Evolutionary conservation across 2,113 vertebrate genomes (phyloP).

Genomic region (Cynoglossus semilaevis): DNA sequence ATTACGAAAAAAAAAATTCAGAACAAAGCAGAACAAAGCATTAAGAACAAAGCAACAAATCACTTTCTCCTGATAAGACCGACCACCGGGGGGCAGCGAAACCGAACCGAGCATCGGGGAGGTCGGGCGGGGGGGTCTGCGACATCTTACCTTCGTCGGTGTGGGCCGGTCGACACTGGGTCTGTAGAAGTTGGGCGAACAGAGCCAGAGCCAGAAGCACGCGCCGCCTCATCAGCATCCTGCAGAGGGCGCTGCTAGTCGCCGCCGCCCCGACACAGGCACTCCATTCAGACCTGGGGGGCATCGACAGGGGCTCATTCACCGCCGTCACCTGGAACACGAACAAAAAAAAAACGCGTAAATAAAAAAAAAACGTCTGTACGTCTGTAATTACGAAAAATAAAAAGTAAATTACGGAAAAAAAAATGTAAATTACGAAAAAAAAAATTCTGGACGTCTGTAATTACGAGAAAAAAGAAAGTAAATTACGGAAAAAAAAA

Average conservation of each 20-base stretch:
- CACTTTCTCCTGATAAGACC: too few relatives aligned
- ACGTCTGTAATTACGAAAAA: too few relatives aligned
- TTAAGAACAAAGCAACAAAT: conserved; percentile 63
- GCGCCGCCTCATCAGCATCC: conserved; percentile 72
- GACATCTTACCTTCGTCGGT: conserved; percentile 75
- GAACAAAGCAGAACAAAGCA: too few relatives aligned
- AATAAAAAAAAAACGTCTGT: background rate
- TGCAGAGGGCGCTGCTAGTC: conserved; percentile 69
- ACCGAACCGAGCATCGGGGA: too few relatives aligned
- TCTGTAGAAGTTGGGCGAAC: conserved; percentile 60
- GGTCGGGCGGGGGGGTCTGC: too few relatives aligned
- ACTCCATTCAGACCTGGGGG: conserved; percentile 72
- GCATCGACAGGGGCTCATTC: conserved; percentile 67
- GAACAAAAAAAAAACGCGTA: background rate
- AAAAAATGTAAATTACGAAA: too few relatives aligned
- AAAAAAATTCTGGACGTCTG: too few relatives aligned
- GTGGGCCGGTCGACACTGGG: conserved; percentile 62
- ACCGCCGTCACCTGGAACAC: conserved; percentile 30
- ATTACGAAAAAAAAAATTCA: too few relatives aligned
- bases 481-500: too few relatives aligned
- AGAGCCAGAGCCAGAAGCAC: conserved; percentile 71
- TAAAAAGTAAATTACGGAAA: too few relatives aligned
- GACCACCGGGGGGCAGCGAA: too few relatives aligned
- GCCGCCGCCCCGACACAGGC: conserved; percentile 50
- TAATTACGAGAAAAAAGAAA: too few relatives aligned